These are phyloP conservation scores for Karalla daura DNA, from an alignment of 2,797 vertebrate genomes.

Conservation along the genomic window DNA sequence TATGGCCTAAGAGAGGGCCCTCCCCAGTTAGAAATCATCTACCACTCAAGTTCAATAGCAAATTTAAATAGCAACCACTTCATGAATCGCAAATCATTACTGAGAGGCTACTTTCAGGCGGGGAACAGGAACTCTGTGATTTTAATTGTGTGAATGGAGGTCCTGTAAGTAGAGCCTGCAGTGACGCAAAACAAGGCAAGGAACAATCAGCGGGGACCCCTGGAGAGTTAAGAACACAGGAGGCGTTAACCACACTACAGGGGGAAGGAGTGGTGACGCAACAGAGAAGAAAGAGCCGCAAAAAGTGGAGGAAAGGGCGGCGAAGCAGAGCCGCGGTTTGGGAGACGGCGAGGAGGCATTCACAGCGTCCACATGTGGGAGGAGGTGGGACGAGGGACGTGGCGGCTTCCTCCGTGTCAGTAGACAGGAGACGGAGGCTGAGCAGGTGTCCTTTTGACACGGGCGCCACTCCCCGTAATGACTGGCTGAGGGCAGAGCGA, in stretches of 20 bases:
- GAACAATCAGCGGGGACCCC: conserved; percentile 52
- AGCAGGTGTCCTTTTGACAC: conserved; percentile 73
- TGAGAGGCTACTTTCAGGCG: conserved; percentile 1
- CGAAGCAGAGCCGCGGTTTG: conserved; percentile 34
- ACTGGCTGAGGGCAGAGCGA: conserved; percentile 47
- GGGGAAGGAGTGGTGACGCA: conserved; percentile 75
- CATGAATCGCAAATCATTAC: neutral
- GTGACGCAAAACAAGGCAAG: conserved; percentile 80
- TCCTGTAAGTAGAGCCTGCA: conserved; percentile 15
- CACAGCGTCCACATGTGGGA: conserved; percentile 38
- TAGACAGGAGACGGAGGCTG: conserved; percentile 34
- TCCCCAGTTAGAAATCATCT: neutral
- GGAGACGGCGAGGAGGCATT: conserved; percentile 15
- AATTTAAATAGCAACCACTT: conserved; percentile 17
- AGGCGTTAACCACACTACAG: conserved; percentile 56
- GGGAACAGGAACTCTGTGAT: conserved; percentile 16
- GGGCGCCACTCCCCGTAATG: conserved; percentile 53
- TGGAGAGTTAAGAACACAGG: conserved; percentile 41
- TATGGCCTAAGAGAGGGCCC: no score
- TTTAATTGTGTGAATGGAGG: conserved; percentile 15
- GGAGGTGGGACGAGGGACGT: conserved; percentile 10
- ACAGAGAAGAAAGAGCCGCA: conserved; percentile 73
- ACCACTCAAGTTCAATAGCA: conserved; percentile 28
- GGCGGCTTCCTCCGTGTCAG: conserved; percentile 19
- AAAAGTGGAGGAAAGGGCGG: neutral